Conservation (phyloP, 2,888 invertebrate genomes). For the Megastigmus dorsalis region DNA sequence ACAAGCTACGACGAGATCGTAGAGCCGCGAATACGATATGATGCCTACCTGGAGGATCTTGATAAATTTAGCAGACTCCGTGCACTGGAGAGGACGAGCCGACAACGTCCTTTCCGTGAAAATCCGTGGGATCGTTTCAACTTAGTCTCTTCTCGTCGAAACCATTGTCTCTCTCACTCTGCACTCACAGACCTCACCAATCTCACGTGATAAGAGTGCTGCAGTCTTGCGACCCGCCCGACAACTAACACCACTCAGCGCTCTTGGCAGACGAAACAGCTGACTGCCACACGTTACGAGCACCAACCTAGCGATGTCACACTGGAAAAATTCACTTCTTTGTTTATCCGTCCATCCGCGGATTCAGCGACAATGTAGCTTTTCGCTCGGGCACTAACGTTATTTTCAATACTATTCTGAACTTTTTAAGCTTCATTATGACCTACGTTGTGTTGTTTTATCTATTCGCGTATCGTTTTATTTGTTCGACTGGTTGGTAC, state of each 20-base stretch:
- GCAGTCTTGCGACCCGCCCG: constrained; percentile 68
- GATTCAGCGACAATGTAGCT: no score
- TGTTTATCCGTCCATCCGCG: no score
- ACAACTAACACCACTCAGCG: constrained; percentile 61
- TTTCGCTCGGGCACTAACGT: no score
- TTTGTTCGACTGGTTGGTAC: no score
- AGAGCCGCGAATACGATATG: no score
- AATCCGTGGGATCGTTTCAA: neutral
- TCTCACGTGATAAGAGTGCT: constrained; percentile 69
- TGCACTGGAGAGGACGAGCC: constrained; percentile 15
- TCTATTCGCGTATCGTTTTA: no score
- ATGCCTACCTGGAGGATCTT: constrained; percentile 1
- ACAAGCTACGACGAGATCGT: no score
- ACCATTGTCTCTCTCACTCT: constrained; percentile 60
- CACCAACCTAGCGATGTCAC: no score
- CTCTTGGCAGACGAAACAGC: constrained; percentile 60
- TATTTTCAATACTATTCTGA: no score
- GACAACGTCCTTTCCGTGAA: constrained; percentile 24
- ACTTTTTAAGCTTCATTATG: no score
- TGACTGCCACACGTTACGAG: constrained; percentile 58
- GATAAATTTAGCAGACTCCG: neutral
- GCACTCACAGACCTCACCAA: constrained; percentile 24
- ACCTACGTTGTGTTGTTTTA: no score
- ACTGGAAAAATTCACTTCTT: no score
- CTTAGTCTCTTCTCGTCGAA: constrained; percentile 52